Base-by-base conservation (phyloP, 2,888 invertebrate species). In the Apamea crenata region DNA sequence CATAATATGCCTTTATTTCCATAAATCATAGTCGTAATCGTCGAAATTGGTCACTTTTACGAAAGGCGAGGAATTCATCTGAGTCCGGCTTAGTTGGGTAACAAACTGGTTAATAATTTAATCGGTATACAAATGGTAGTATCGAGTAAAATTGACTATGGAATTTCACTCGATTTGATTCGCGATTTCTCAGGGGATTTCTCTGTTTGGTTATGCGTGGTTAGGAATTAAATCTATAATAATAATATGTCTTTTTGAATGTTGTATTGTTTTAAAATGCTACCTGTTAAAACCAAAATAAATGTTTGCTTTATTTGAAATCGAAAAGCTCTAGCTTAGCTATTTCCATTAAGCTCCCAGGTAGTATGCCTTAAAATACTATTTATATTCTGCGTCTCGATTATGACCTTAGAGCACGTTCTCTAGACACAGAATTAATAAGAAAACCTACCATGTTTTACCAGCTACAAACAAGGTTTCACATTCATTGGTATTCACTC, bases 151-250 rank as follows among this genome's bases (percentile, higher is more conserved):
- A 82, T 83, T 77, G 85, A 87, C 87, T 89, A 89, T 82, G 82
- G 84, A 93, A 93, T 95, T 95, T 95, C 95, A 92, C 94, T 91
- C 88, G 90, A 92, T 92, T 93, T 91, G 85, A 86, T 89, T 89
- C 88, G 89, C 88, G 91, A 90, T 93, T 93, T 93, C 93, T 91
- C 92, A 88, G 85, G 87, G 87, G 91, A 90, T 93, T 93, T 93
- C 93, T 92, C 92, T 87, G 86, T 77, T 86, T 72, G 65, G 47
- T 80, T 85, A 85, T 74, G 82, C 77, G 75, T 50, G 59, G 44
- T 72, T 80, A 32, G 65, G 68, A 78, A 67, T 74, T 76, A 47
- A 78, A 36, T 59, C 5, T 29, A 40, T 40, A 40, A 40, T 40
- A 40, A 40, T 40, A 40, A 40, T 25, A 14, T 1, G 8, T 36